A percentile compares a stretch with the other conserved stretches of the same genome.
Evolutionary conservation across 2,888 invertebrate species (phyloP).

Genomic region (Melangyna quadrimaculata): DNA sequence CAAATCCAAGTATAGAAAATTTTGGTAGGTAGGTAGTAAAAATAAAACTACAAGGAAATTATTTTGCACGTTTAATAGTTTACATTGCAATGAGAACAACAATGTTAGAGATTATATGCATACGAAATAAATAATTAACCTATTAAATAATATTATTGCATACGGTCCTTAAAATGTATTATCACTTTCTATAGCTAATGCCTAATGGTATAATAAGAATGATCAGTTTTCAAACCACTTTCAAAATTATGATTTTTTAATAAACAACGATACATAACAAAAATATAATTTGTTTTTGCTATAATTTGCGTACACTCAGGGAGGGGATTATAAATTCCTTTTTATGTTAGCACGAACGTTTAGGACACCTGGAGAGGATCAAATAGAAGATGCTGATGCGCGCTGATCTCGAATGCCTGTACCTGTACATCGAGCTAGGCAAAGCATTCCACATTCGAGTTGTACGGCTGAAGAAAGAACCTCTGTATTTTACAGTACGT

Average conservation of each 20-base stretch:
- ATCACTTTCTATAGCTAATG: constrained; percentile 42
- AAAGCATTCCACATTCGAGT: too few relatives aligned
- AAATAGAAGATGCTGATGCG: too few relatives aligned
- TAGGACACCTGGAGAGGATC: too few relatives aligned
- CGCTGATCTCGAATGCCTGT: too few relatives aligned
- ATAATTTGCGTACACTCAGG: too few relatives aligned
- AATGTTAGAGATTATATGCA: constrained; percentile 28
- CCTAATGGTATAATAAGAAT: constrained; percentile 42
- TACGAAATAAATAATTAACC: constrained; percentile 38
- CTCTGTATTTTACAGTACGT: too few relatives aligned
- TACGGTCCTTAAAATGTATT: not conserved
- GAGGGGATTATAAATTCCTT: too few relatives aligned
- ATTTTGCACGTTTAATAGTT: constrained; percentile 57
- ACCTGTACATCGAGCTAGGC: too few relatives aligned
- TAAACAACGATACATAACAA: not conserved
- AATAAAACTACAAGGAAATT: constrained; percentile 48
- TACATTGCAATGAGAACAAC: constrained; percentile 43
- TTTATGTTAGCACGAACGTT: too few relatives aligned
- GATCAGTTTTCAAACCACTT: not conserved
- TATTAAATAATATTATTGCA: constrained; percentile 4
- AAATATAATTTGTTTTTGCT: too few relatives aligned
- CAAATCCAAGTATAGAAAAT: constrained; percentile 40
- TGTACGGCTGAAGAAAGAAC: too few relatives aligned
- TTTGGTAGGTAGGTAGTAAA: constrained; percentile 27
- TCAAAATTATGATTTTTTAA: constrained; percentile 1